Conservation (phyloP, 2,797 vertebrate species). For the Hephaestus fuliginosus region DNA sequence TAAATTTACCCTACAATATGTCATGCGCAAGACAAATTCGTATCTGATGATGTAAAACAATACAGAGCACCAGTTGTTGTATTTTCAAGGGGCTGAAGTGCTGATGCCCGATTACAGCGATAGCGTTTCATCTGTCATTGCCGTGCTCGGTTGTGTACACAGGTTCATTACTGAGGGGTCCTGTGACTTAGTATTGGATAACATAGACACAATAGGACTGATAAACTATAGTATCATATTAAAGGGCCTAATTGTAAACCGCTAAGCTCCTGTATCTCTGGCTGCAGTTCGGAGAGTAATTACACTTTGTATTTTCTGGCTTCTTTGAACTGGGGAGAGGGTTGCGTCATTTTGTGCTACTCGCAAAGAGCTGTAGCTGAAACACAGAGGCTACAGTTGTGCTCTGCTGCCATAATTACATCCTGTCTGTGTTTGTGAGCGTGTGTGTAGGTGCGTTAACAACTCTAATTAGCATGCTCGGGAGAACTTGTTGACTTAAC, state of each 20-base stretch:
- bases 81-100: slow-evolving; percentile 58
- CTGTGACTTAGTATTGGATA: slow-evolving; percentile 66
- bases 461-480: slow-evolving; percentile 67
- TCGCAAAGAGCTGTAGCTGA: slow-evolving; percentile 38
- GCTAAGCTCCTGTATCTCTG: slow-evolving; percentile 52
- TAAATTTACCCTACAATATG: slow-evolving; percentile 54
- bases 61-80: slow-evolving; percentile 59
- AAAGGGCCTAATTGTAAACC: slow-evolving; percentile 55
- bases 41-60: slow-evolving; percentile 71
- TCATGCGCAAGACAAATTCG: slow-evolving; percentile 52
- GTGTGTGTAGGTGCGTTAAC: slow-evolving; percentile 53
- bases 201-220: slow-evolving; percentile 64
- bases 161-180: slow-evolving; percentile 59
- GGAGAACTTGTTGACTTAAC: slow-evolving; percentile 70
- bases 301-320: slow-evolving; percentile 47
- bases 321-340: slow-evolving; percentile 29
- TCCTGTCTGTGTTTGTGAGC: slow-evolving; percentile 58
- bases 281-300: slow-evolving; percentile 55
- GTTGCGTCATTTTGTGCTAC: slow-evolving; percentile 61
- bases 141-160: slow-evolving; percentile 38
- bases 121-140: slow-evolving; percentile 63
- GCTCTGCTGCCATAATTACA: slow-evolving; percentile 63
- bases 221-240: slow-evolving; percentile 64
- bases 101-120: slow-evolving; percentile 67
- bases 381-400: slow-evolving; percentile 43